Base-by-base conservation (phyloP, 2,113 vertebrate genomes). In the Gobiocypris rarus region DNA sequence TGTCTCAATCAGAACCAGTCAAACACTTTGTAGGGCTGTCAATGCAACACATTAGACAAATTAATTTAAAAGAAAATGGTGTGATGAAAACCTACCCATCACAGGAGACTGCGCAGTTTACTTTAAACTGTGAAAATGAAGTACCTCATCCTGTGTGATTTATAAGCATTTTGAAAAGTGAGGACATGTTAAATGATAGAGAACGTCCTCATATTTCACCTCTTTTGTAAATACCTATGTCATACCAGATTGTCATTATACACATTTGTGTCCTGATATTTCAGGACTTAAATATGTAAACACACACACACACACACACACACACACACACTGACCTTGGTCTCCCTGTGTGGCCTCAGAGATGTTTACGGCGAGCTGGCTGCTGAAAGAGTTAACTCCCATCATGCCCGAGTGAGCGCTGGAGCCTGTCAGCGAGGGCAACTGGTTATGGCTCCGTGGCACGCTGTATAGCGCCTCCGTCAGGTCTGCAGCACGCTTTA, bases 391-490 rank as follows among this genome's bases (percentile, higher is more conserved):
- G 93, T 96, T 97, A 63, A 97, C 95, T 17, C 96, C 95, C 95
- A 98, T 95, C 92, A 98, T 95, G 5, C 93, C 93, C 0, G 96
- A 92, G 88, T 96, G 96, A 4, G 93, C 92, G 59, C 96, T 93
- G 19, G 95, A 93, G 79, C 95, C 92, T 0, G 94, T 93, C 54
- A 98, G 94, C 0, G 97, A 95, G 9, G 96, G 94, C 67, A 98
- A 95, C 88, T 97, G 96, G 86, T 95, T 94, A 75, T 97, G 95
- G 81, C 92, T 94, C 76, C 97, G 97, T 0, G 97, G 97, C 6
- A 97, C 95, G n/a, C 96, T 97, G 95, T 99, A 98, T 75, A 99
- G 95, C 0, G 97, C 97, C 93, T 99, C 97, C 0, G 97, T 97
- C 26, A 98, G 95, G 90, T 98, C 97, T 0, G 97, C 97, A 0